These are phyloP conservation scores for Trichopoda pennipes DNA, from an alignment of 2,888 invertebrate species.

Conservation along the genomic window DNA sequence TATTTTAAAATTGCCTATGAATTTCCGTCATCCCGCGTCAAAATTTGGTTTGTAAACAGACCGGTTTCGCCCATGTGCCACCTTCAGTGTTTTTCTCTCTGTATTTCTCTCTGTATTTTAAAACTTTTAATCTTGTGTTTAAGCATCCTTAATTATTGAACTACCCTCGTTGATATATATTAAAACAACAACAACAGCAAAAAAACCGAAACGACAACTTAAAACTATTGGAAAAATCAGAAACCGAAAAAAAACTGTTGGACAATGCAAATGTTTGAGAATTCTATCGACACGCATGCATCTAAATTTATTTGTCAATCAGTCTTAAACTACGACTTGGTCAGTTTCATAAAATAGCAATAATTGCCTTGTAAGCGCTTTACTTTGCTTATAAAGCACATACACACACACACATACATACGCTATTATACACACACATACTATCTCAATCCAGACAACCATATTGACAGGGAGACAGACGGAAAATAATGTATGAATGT, in stretches of 20 bases:
- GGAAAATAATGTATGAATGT: constrained; percentile 47
- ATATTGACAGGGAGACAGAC: constrained; percentile 27
- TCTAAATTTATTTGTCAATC: constrained; percentile 69
- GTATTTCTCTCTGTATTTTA: too few relatives aligned
- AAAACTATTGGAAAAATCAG: constrained; percentile 29
- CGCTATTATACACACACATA: background rate
- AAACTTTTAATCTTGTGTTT: too few relatives aligned
- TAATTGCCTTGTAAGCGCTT: constrained; percentile 69
- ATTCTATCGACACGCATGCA: constrained; percentile 69
- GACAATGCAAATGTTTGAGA: constrained; percentile 66
- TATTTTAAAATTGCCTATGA: too few relatives aligned
- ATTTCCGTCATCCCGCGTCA: too few relatives aligned
- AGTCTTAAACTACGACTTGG: constrained; percentile 69
- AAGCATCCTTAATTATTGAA: background rate
- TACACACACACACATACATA: background rate
- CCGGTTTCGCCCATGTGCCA: too few relatives aligned
- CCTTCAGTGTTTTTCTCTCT: too few relatives aligned
- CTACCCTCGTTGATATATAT: constrained; percentile 20
- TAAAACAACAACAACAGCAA: too few relatives aligned
- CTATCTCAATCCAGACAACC: background rate
- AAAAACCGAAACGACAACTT: constrained; percentile 8
- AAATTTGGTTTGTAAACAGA: too few relatives aligned
- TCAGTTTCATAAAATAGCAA: constrained; percentile 69
- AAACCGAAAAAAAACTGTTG: constrained; percentile 7
- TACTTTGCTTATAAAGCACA: constrained; percentile 45